phyloP scores from a whole-genome alignment of 2,797 vertebrate species.

The Melanotaenia nigrans region DNA sequence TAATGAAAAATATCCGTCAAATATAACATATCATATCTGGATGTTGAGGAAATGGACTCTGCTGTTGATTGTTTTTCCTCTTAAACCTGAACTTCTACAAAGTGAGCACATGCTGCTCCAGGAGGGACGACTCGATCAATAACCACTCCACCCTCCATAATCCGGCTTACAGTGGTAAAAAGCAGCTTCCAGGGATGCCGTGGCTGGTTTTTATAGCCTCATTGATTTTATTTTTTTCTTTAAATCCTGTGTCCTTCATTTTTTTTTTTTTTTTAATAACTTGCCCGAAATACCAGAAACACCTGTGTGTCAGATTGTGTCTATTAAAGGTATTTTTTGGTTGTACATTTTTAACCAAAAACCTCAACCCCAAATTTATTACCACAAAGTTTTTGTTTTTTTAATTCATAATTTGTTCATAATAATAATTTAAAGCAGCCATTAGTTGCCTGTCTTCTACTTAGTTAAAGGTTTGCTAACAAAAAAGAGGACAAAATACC shows the following conservation, averaged over 20 bases:
- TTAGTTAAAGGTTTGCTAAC: too few relatives aligned
- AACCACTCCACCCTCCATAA: conserved; percentile 51
- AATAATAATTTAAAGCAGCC: too few relatives aligned
- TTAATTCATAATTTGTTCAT: too few relatives aligned
- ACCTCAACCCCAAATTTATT: too few relatives aligned
- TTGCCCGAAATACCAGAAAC: conserved; percentile 18
- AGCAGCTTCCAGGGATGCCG: conserved; percentile 30
- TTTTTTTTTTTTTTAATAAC: not conserved
- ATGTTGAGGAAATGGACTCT: not conserved
- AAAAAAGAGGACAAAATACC: too few relatives aligned
- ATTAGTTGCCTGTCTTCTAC: too few relatives aligned
- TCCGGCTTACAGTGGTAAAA: conserved; percentile 50
- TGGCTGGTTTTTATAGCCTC: conserved; percentile 9
- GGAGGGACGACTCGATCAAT: conserved; percentile 62
- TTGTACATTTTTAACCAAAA: not conserved
- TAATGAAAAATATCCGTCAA: not conserved
- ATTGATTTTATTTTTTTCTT: conserved; percentile 48
- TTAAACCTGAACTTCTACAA: conserved; percentile 14
- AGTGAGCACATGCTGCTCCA: conserved; percentile 44
- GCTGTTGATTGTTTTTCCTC: conserved; percentile 28
- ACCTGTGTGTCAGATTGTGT: not conserved
- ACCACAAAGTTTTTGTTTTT: too few relatives aligned
- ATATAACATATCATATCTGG: not conserved
- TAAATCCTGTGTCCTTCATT: conserved; percentile 45
- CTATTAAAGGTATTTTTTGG: conserved; percentile 3